Conservation (phyloP, 2,797 vertebrate genomes). For the Pteronotus mesoamericanus region DNA sequence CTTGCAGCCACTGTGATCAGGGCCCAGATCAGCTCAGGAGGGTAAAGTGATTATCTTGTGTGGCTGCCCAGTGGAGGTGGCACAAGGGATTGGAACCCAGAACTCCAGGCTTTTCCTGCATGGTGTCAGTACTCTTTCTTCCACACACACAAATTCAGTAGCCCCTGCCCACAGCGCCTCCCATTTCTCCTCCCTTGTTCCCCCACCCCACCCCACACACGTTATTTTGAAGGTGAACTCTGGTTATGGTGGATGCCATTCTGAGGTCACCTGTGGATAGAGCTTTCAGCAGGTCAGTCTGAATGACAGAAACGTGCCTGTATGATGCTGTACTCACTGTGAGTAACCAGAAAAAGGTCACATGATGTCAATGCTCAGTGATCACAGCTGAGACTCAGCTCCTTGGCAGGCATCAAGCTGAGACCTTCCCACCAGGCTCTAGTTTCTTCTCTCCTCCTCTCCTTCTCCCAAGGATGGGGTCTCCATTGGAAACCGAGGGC, state of each 20-base stretch:
- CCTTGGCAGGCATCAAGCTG: neutral
- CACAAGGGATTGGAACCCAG: too few species aligned
- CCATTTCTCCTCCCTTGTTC: neutral
- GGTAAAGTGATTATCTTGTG: neutral
- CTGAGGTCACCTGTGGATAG: neutral
- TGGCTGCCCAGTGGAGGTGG: neutral
- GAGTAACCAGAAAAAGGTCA: neutral
- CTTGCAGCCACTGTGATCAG: neutral
- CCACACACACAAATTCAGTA: neutral
- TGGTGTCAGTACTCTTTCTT: neutral
- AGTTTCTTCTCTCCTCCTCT: neutral
- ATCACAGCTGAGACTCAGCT: neutral
- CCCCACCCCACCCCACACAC: fast-evolving
- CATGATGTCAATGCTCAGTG: neutral
- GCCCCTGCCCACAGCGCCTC: neutral
- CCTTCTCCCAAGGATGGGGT: neutral
- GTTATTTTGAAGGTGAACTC: conserved; percentile 9
- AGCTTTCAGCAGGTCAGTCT: neutral
- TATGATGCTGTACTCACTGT: neutral
- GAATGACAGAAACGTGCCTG: neutral
- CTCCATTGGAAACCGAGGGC: neutral
- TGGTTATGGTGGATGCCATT: neutral
- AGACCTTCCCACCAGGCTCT: neutral
- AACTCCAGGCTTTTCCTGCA: neutral
- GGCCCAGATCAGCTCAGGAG: neutral